A percentile compares a stretch with the other conserved stretches of the same genome.
phyloP scores from a whole-genome alignment of 2,888 invertebrate genomes.

The Ryuthela nishihirai region DNA sequence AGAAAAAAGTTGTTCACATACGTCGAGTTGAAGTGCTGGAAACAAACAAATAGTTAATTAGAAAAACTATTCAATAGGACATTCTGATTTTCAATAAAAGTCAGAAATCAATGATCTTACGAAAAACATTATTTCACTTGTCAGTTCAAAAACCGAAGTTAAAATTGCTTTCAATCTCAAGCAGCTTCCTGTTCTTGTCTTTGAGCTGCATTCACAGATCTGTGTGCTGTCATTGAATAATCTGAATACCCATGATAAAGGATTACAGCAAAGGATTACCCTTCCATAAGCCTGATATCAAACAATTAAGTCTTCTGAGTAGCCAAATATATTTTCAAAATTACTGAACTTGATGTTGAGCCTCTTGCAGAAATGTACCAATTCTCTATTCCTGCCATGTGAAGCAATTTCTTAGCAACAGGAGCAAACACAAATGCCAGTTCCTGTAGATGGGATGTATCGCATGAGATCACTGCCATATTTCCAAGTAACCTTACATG shows the following conservation, averaged over 20 bases:
- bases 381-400: conserved; percentile 99
- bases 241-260: conserved; percentile 93
- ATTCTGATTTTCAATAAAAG: too few relatives aligned
- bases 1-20: too few relatives aligned
- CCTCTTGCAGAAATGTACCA: conserved; percentile 98
- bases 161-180: too few relatives aligned
- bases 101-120: too few relatives aligned
- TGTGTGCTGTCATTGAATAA: conserved; percentile 67
- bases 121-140: too few relatives aligned
- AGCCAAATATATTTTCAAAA: conserved; percentile 97
- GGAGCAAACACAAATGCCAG: conserved; percentile 99
- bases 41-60: too few relatives aligned
- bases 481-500: conserved; percentile 99
- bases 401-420: conserved; percentile 95
- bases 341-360: conserved; percentile 96
- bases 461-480: conserved; percentile 98
- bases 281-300: conserved; percentile 99
- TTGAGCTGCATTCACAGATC: conserved; percentile 11
- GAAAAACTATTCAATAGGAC: too few relatives aligned
- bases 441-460: conserved; percentile 98
- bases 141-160: too few relatives aligned
- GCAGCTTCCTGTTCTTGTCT: conserved; percentile 20
- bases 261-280: conserved; percentile 88
- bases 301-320: conserved; percentile 97
- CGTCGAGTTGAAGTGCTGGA: too few relatives aligned